Conservation (phyloP, 2,888 invertebrate genomes). For the Lasius platythorax region DNA sequence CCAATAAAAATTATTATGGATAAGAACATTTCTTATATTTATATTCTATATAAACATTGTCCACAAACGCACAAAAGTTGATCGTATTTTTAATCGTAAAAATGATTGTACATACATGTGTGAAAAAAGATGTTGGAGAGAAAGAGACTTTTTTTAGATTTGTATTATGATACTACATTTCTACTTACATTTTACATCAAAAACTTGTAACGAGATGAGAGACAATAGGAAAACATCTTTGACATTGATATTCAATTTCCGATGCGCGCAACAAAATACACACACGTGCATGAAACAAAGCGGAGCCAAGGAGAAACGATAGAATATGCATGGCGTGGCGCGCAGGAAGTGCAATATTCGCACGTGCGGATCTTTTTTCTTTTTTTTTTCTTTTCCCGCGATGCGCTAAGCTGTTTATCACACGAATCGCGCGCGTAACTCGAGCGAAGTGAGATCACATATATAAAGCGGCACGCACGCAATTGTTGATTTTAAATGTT, state of each 20-base stretch:
- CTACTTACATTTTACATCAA: background rate
- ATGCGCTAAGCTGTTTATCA: background rate
- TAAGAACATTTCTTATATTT: background rate
- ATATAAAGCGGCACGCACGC: conserved; percentile 31
- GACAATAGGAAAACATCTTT: conserved; percentile 9
- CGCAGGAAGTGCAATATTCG: conserved; percentile 9
- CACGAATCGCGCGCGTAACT: conserved; percentile 23
- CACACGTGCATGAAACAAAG: conserved; percentile 37
- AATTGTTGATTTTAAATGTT: conserved; percentile 57
- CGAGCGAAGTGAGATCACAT: conserved; percentile 33
- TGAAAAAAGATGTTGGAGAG: background rate
- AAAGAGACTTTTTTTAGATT: background rate
- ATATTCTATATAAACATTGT: background rate
- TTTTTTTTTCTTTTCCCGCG: background rate
- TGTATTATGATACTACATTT: background rate
- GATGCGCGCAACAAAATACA: conserved; percentile 20
- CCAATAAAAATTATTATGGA: background rate
- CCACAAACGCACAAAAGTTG: background rate
- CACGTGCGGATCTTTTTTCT: background rate
- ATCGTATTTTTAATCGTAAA: background rate
- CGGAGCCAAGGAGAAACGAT: background rate
- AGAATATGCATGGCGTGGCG: background rate
- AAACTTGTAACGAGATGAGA: conserved; percentile 3
- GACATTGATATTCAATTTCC: conserved; percentile 45
- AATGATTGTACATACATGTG: background rate